Conservation (phyloP, 2,797 vertebrate genomes). For the Acanthopagrus latus region DNA sequence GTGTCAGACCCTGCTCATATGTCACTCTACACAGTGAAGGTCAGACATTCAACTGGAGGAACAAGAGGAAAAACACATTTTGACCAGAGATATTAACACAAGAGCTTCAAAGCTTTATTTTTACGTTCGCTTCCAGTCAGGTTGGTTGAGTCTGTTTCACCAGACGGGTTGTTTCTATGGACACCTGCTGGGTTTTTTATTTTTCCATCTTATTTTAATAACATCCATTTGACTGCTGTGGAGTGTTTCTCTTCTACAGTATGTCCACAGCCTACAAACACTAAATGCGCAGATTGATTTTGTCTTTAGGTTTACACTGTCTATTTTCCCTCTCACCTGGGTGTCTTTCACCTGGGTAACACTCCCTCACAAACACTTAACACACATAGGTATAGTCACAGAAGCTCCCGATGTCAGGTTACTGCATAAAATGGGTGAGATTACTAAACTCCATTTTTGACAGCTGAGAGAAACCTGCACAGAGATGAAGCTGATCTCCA, state of each 20-base stretch:
- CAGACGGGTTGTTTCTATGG: too few relatives aligned
- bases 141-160: neutral
- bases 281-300: neutral
- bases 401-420: slow-evolving; percentile 32
- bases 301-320: neutral
- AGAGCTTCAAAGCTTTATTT: too few relatives aligned
- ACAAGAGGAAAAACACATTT: too few relatives aligned
- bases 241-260: neutral
- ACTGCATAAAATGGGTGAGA: slow-evolving; percentile 42
- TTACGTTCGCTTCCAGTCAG: neutral
- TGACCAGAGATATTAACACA: too few relatives aligned
- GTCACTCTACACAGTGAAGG: too few relatives aligned
- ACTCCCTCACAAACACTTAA: neutral
- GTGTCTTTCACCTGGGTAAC: neutral
- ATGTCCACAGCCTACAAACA: neutral
- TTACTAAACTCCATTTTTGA: slow-evolving; percentile 17
- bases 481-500: neutral
- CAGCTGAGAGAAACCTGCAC: slow-evolving; percentile 16
- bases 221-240: neutral
- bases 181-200: neutral
- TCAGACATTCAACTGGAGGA: too few relatives aligned
- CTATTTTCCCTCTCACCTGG: neutral
- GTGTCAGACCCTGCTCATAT: too few relatives aligned
- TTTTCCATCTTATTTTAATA: neutral
- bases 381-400: neutral